Percentiles rank a stretch among this genome's conserved stretches.
Evolutionary conservation across 2,113 vertebrate species (phyloP).

Genomic region (Sinocyclocheilus rhinocerous): DNA sequence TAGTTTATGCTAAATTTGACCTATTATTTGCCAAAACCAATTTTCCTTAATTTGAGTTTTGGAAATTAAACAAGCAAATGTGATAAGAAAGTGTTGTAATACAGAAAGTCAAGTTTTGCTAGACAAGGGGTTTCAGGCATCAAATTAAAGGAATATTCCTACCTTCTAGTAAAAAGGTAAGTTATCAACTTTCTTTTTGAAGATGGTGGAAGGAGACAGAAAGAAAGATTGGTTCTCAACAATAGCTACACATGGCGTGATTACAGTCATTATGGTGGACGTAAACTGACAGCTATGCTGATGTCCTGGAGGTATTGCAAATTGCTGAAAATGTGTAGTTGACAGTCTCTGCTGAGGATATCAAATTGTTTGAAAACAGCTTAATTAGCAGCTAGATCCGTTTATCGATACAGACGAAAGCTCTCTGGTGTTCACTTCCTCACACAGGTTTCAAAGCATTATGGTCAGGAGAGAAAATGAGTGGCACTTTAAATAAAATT

Average conservation of each 20-base stretch:
- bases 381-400: constrained; percentile 39
- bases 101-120: neutral
- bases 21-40: too few relatives aligned
- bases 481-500: constrained; percentile 1
- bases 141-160: neutral
- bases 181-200: constrained; percentile 9
- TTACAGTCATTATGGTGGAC: constrained; percentile 28
- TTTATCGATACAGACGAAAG: constrained; percentile 15
- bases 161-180: neutral
- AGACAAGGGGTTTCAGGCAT: neutral
- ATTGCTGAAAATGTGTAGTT: constrained; percentile 16
- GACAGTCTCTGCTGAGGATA: constrained; percentile 40
- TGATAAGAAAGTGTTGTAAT: too few relatives aligned
- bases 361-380: constrained; percentile 51
- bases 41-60: too few relatives aligned
- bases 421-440: constrained; percentile 13
- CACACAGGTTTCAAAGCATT: constrained; percentile 10
- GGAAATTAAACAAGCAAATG: too few relatives aligned
- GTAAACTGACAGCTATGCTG: constrained; percentile 27
- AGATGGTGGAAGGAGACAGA: constrained; percentile 13
- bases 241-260: constrained; percentile 10
- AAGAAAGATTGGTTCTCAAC: constrained; percentile 6
- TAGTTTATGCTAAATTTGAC: too few relatives aligned
- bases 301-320: constrained; percentile 38
- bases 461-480: neutral